Evolutionary conservation across 1,140 invertebrate genomes (phyloP).

Genomic region (Halesus radiatus): DNA sequence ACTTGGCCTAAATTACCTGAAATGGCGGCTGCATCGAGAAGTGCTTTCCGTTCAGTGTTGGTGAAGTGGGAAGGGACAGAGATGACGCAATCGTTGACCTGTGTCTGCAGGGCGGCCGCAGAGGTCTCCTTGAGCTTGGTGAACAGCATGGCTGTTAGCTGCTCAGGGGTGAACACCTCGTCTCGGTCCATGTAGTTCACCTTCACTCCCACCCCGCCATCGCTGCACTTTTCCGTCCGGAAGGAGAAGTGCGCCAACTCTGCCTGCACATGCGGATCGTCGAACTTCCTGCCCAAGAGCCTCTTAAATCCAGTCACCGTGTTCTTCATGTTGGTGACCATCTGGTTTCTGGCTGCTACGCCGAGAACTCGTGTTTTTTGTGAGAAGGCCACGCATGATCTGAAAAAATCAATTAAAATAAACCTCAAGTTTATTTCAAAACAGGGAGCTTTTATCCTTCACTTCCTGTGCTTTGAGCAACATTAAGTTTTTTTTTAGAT

Average conservation of each 20-base stretch:
- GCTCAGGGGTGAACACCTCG: conserved; percentile 91
- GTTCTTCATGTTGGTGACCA: conserved; percentile 97
- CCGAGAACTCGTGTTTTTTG: conserved; percentile 93
- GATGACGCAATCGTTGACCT: conserved; percentile 97
- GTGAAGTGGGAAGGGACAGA: conserved; percentile 96
- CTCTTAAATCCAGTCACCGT: conserved; percentile 95
- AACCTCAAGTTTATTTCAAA: no score
- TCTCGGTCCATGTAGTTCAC: conserved; percentile 91
- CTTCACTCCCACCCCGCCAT: conserved; percentile 85
- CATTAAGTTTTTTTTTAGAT: no score
- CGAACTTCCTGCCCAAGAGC: conserved; percentile 88
- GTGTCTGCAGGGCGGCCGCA: conserved; percentile 87
- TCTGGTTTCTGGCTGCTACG: conserved; percentile 96
- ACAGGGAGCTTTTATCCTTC: no score
- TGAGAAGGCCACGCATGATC: conserved; percentile 95
- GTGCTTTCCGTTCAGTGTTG: conserved; percentile 91
- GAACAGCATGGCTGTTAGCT: conserved; percentile 94
- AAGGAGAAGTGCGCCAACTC: conserved; percentile 86
- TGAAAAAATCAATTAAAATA: conserved; percentile 67
- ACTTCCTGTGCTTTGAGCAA: no score
- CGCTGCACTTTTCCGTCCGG: conserved; percentile 76
- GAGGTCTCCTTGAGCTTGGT: conserved; percentile 97
- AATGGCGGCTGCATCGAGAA: conserved; percentile 91
- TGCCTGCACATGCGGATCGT: conserved; percentile 88
- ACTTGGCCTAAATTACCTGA: conserved; percentile 67